phyloP scores from a whole-genome alignment of 2,113 vertebrate genomes.

The Eolophus roseicapilla region DNA sequence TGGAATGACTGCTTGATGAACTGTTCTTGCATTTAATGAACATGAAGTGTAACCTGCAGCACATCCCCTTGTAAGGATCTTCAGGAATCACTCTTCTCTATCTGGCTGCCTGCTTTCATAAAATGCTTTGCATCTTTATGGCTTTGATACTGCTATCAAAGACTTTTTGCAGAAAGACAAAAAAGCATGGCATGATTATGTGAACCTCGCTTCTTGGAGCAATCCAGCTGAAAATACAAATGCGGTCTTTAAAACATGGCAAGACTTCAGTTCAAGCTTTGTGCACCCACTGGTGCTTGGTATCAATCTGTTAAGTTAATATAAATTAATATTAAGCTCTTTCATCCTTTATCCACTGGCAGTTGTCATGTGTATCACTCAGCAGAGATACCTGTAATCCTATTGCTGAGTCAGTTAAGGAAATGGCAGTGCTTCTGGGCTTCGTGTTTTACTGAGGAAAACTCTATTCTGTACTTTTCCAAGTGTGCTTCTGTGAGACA shows the following conservation, averaged over 20 bases:
- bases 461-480: not conserved
- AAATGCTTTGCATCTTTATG: not conserved
- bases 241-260: not conserved
- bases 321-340: not conserved
- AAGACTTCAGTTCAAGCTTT: not conserved
- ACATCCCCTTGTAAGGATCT: fast-evolving
- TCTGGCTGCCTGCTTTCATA: not conserved
- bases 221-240: not conserved
- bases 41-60: not conserved
- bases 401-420: not conserved
- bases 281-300: not conserved
- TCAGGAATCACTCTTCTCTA: fast-evolving
- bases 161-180: not conserved
- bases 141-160: not conserved
- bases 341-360: not conserved
- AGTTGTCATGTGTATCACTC: not conserved
- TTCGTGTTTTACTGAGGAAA: not conserved
- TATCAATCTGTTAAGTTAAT: not conserved
- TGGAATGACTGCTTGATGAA: fast-evolving
- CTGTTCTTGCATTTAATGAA: not conserved
- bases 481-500: not conserved
- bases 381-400: not conserved
- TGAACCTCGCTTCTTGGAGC: not conserved
- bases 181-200: not conserved
- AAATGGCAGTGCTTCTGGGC: not conserved